Base-by-base conservation (phyloP, 2,797 vertebrate species). In the Rhinoraja longicauda region DNA sequence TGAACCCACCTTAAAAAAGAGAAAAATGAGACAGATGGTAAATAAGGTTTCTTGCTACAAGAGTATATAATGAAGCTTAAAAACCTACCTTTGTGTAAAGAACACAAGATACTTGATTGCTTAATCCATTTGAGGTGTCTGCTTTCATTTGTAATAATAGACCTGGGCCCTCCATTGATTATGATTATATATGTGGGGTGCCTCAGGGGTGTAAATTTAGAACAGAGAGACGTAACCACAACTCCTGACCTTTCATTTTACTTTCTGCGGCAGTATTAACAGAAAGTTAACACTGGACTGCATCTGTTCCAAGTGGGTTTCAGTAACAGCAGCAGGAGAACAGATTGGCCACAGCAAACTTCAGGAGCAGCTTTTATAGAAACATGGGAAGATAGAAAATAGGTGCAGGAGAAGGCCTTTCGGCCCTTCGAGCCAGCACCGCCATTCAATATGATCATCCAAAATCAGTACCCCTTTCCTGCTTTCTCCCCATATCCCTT, bases 71-170 rank as follows among this genome's bases (percentile, higher is more conserved):
- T 95, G 96, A 97, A 96, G 96, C 96, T 96, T 97, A 96, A 96
- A 96, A 97, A 96, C 96, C 97, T 97, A 98, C 97, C 96, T 96
- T 96, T 95, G 95, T 96, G 95, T 96, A 97, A 96, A 97, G 96
- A 95, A 96, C 97, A 97, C 97, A 97, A 97, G 96, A 96, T 96
- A 96, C 96, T 95, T 95, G 95, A 95, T 95, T 96, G 96, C 95
- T 96, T 96, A 96, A 97, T 95, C 95, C 95, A 93, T 95, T 95
- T 94, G 93, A 94, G 95, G 96, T 96, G 95, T 96, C 95, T 96
- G 96, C 95, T 95, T 95, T 94, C 73, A 53, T 93, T 92, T 93
- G 81, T 94, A 94, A 94, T 92, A 92, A 92, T 92, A 75, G 67
- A 39, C 53, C 70, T 92, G 90, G 26, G 45, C 75, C 75, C 39